A percentile compares a stretch with the other conserved stretches of the same genome.
Conservation (phyloP, 2,113 vertebrate species). For the Myrmecobius fasciatus region DNA sequence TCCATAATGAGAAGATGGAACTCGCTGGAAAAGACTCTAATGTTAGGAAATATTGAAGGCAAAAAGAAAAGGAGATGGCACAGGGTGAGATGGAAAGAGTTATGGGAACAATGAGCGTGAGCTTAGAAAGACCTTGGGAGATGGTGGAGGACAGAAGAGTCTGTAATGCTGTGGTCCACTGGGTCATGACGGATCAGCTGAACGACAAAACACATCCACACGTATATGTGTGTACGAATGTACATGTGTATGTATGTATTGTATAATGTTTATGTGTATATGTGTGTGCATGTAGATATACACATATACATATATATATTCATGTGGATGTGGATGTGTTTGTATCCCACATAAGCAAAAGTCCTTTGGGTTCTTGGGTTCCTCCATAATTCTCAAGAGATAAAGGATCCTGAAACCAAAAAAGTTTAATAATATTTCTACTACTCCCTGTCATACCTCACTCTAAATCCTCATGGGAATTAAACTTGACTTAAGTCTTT, state of each 20-base stretch:
- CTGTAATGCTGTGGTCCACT: background rate
- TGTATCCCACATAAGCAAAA: background rate
- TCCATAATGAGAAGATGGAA: background rate
- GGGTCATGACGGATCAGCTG: background rate
- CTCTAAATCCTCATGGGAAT: background rate
- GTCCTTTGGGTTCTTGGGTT: background rate
- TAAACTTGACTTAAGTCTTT: background rate
- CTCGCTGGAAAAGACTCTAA: background rate
- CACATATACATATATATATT: background rate
- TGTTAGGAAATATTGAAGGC: background rate
- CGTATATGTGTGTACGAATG: background rate
- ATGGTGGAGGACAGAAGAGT: background rate
- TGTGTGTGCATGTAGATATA: background rate
- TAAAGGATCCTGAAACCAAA: background rate
- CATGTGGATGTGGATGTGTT: background rate
- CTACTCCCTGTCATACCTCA: background rate
- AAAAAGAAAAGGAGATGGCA: background rate
- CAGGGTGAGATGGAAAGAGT: background rate
- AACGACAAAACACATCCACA: background rate
- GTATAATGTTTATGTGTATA: background rate
- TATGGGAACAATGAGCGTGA: background rate
- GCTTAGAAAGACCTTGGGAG: background rate
- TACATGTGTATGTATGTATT: too few species aligned
- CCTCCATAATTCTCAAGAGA: background rate
- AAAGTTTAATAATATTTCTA: background rate